A percentile compares a stretch with the other conserved stretches of the same genome.
Evolutionary conservation across 2,888 invertebrate genomes (phyloP).

Genomic region (Nasonovia ribisnigri): DNA sequence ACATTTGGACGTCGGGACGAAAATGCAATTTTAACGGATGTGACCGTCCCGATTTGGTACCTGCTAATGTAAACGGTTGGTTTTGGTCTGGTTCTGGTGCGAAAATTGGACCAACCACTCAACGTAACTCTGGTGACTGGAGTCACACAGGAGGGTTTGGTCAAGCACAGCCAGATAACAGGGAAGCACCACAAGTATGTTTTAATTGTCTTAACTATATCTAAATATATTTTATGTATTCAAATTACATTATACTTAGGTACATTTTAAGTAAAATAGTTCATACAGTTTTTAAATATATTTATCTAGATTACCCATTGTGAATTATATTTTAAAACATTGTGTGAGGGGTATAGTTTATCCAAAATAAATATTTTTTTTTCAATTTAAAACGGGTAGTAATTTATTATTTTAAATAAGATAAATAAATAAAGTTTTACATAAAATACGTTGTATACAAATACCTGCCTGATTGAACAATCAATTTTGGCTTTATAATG

Average conservation of each 20-base stretch:
- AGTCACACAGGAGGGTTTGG: slow-evolving; percentile 89
- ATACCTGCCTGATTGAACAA: not conserved
- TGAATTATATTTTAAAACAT: not conserved
- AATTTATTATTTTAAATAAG: not conserved
- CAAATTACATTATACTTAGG: no score
- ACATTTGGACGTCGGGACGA: slow-evolving; percentile 92
- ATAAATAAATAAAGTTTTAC: not conserved
- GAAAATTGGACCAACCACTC: slow-evolving; percentile 89
- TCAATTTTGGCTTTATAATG: not conserved
- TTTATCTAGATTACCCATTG: not conserved
- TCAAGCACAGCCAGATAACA: slow-evolving; percentile 89
- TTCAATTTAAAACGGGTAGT: not conserved
- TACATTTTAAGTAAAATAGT: not conserved
- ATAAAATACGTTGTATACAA: not conserved
- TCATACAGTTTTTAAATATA: no score
- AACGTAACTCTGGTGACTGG: slow-evolving; percentile 92
- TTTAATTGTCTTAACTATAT: not conserved
- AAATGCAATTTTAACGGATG: slow-evolving; percentile 94
- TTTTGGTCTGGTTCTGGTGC: slow-evolving; percentile 95
- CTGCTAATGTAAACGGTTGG: slow-evolving; percentile 90
- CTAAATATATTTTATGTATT: not conserved
- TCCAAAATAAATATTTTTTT: not conserved
- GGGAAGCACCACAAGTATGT: slow-evolving; percentile 86
- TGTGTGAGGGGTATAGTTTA: not conserved
- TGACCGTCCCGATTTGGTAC: slow-evolving; percentile 84